Evolutionary conservation across 1,140 invertebrate genomes (phyloP).

Genomic region (Odontomachus brunneus): DNA sequence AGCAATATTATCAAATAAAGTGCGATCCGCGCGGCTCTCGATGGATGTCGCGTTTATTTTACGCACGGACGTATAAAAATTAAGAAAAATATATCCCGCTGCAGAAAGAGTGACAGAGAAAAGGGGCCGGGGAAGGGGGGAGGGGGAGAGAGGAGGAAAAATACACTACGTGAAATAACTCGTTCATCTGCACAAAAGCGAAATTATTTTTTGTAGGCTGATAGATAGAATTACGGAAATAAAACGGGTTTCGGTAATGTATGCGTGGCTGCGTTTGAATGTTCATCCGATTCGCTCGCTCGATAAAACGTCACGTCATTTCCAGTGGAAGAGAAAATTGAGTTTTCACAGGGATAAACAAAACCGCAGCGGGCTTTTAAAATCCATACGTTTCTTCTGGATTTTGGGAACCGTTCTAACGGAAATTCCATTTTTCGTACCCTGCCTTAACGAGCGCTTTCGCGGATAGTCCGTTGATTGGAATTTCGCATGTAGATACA

Average conservation of each 20-base stretch:
- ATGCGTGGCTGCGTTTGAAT: slow-evolving; percentile 24
- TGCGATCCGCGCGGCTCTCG: background rate
- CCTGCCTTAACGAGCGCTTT: slow-evolving; percentile 45
- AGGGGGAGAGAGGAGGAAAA: background rate
- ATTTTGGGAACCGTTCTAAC: slow-evolving; percentile 40
- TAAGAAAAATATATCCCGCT: background rate
- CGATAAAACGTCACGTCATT: slow-evolving; percentile 50
- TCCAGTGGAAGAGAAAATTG: slow-evolving; percentile 37
- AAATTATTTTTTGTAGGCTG: slow-evolving; percentile 11
- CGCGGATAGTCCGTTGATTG: slow-evolving; percentile 17
- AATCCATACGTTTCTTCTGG: slow-evolving; percentile 47
- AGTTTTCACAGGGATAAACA: slow-evolving; percentile 35
- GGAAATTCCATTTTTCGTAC: slow-evolving; percentile 53
- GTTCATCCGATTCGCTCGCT: slow-evolving; percentile 22
- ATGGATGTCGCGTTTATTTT: background rate
- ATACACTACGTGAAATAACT: background rate
- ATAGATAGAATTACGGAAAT: slow-evolving; percentile 29
- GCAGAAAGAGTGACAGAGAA: too few relatives aligned
- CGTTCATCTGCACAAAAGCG: background rate
- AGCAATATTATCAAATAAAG: too few relatives aligned
- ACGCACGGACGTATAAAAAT: background rate
- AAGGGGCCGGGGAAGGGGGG: too few relatives aligned
- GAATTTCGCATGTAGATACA: slow-evolving; percentile 36
- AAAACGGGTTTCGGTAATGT: slow-evolving; percentile 24
- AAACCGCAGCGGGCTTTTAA: slow-evolving; percentile 37